Evolutionary conservation across 2,888 invertebrate species (phyloP), one percentile per base, ranked within the genome.

Genomic region (Thalpophila matura): DNA sequence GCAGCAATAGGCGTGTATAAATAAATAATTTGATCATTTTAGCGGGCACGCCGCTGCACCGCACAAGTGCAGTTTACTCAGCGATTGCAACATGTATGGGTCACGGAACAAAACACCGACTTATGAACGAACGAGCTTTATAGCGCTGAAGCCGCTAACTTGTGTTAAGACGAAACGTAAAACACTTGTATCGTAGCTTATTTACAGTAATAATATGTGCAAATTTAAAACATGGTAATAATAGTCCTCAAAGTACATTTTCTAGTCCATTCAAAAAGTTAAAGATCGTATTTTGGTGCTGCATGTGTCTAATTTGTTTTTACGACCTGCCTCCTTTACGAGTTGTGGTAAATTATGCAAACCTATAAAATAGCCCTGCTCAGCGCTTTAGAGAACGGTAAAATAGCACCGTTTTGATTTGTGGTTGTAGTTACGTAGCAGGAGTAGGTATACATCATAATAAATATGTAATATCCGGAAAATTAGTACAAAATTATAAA

Each of bases 21-120:
- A 77, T 70, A 85, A 81, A 83, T 79, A 81, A 81, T 78, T 81
- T 76, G 80, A 80, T 77, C 59, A 77, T 80, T 83, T 79, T 65
- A 74, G 70, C 49, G 62, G 51, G 46, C 24, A 35, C 57, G 33
- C 20, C 35, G 49, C 55, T 55, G 49, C 54, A 62, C 24, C 50
- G 50, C 69, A 75, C 82, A 84, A 84, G 81, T 81, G 81, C 73
- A 73, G 77, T 72, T 81, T 80, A 76, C 73, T 71, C 78, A 75
- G 75, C 61, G 61, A 75, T 86, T 86, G 79, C 86, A 77, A 84
- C 76, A 83, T 72, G 70, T 74, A 59, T 45, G 31, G 74, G 77
- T 77, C 61, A 67, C 42, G 71, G 64, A 57, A 24, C 40, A 47
- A 54, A 68, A 67, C 42, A 42, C 37, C 24, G 10, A 29, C 47